Percentiles rank a stretch among this genome's conserved stretches.
Evolutionary conservation across 2,113 vertebrate species (phyloP).

Genomic region (Zosterops hypoxanthus): DNA sequence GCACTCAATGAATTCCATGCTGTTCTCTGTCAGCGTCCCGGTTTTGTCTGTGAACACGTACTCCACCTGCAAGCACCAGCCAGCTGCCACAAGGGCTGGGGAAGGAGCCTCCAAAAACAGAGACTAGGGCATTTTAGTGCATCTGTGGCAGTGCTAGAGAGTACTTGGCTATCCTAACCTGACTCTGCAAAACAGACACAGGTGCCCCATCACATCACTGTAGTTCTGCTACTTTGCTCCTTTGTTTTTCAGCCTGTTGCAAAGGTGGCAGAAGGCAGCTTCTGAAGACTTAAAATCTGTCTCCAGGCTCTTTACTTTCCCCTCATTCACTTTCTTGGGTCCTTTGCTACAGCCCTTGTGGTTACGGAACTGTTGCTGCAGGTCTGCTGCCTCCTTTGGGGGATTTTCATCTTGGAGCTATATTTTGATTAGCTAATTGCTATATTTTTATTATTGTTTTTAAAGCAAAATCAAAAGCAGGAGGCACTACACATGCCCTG

Average conservation of each 20-base stretch:
- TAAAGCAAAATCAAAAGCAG: neutral
- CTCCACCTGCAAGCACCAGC: slow-evolving; percentile 85
- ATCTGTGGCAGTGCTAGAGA: neutral
- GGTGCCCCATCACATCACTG: neutral
- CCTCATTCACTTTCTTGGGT: neutral
- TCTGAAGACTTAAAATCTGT: neutral
- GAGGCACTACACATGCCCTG: neutral
- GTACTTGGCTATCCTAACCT: neutral
- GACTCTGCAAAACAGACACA: fast-evolving
- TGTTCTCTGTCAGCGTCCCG: slow-evolving; percentile 95
- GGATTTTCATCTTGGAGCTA: neutral
- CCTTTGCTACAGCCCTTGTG: neutral
- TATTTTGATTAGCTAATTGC: neutral
- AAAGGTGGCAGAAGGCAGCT: neutral
- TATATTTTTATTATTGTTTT: neutral
- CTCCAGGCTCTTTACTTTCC: neutral
- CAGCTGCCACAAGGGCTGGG: fast-evolving
- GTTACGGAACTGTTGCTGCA: neutral
- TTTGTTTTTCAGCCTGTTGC: neutral
- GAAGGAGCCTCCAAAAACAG: neutral
- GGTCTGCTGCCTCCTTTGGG: neutral
- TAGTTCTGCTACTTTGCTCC: neutral
- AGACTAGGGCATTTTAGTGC: neutral
- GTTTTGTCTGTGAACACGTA: slow-evolving; percentile 98
- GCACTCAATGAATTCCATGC: slow-evolving; percentile 98